phyloP scores from a whole-genome alignment of 2,888 invertebrate species.

The Yponomeuta malinellus region DNA sequence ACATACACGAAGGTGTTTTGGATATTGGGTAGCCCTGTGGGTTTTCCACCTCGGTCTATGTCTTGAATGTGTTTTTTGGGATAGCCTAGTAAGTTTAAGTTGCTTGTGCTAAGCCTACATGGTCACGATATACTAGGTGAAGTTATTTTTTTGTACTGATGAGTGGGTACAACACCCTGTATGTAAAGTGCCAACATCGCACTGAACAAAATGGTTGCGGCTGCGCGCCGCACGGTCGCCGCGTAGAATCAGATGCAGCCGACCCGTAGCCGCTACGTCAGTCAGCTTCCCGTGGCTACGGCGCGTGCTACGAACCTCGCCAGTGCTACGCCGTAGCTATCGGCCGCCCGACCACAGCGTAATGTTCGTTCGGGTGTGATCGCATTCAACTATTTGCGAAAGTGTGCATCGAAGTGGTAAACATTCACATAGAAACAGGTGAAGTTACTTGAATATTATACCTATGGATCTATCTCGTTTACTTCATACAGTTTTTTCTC shows the following conservation, averaged over 20 bases:
- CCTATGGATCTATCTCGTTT: conserved; percentile 32
- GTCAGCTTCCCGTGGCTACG: conserved; percentile 44
- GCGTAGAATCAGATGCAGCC: conserved; percentile 20
- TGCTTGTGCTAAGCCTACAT: too few species aligned
- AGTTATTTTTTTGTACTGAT: too few species aligned
- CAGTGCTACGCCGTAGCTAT: conserved; percentile 26
- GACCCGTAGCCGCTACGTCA: conserved; percentile 34
- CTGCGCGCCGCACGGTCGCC: conserved; percentile 49
- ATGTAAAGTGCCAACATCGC: neutral
- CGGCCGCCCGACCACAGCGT: conserved; percentile 35
- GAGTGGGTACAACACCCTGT: too few species aligned
- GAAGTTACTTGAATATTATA: conserved; percentile 32
- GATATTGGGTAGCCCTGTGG: too few species aligned
- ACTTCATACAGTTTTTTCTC: conserved; percentile 42
- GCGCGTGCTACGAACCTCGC: conserved; percentile 34
- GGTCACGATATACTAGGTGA: too few species aligned
- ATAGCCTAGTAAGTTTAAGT: too few species aligned
- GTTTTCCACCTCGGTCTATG: too few species aligned
- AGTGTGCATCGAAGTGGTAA: conserved; percentile 62
- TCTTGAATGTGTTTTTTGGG: too few species aligned
- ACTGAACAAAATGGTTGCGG: conserved; percentile 35
- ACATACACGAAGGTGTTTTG: too few species aligned
- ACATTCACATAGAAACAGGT: conserved; percentile 58
- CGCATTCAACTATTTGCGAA: conserved; percentile 45
- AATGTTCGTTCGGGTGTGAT: conserved; percentile 56